Conservation (phyloP, 2,113 vertebrate genomes). For the Centropristis striata region DNA sequence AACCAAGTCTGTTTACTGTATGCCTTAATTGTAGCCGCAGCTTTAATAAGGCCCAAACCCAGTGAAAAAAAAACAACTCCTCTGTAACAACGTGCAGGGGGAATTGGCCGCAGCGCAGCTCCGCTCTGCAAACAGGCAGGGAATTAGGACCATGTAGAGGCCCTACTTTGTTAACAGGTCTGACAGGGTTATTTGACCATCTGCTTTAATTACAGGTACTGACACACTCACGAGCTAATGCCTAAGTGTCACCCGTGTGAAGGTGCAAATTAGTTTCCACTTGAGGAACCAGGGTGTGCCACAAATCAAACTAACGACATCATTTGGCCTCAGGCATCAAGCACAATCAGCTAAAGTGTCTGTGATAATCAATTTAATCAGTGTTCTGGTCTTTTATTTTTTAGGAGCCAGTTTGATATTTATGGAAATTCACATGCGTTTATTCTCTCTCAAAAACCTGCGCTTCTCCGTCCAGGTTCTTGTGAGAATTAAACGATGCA, state of each 20-base stretch:
- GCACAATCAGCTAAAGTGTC: slow-evolving; percentile 59
- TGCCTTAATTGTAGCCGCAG: slow-evolving; percentile 69
- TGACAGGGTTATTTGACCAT: slow-evolving; percentile 83
- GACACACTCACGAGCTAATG: slow-evolving; percentile 72
- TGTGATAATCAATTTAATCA: slow-evolving; percentile 33
- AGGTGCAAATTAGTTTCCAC: slow-evolving; percentile 82
- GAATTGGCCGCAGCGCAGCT: slow-evolving; percentile 66
- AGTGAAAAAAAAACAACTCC: slow-evolving; percentile 62
- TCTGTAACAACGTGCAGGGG: slow-evolving; percentile 61
- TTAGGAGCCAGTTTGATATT: background rate
- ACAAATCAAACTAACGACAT: slow-evolving; percentile 71
- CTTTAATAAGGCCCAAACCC: slow-evolving; percentile 70
- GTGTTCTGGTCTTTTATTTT: slow-evolving; percentile 18
- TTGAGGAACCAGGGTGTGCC: slow-evolving; percentile 63
- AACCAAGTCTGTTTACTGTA: slow-evolving; percentile 60
- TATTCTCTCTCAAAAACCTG: background rate
- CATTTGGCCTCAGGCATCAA: slow-evolving; percentile 53
- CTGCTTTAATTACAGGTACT: slow-evolving; percentile 85
- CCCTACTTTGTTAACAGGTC: slow-evolving; percentile 72
- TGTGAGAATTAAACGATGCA: slow-evolving; percentile 20
- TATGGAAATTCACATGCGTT: background rate
- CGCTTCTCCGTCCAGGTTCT: background rate
- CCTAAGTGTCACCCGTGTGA: slow-evolving; percentile 69
- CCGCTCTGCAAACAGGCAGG: slow-evolving; percentile 65
- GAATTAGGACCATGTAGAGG: slow-evolving; percentile 72